Conservation (phyloP, 2,888 invertebrate genomes). For the Drosophila hamatofila region DNA sequence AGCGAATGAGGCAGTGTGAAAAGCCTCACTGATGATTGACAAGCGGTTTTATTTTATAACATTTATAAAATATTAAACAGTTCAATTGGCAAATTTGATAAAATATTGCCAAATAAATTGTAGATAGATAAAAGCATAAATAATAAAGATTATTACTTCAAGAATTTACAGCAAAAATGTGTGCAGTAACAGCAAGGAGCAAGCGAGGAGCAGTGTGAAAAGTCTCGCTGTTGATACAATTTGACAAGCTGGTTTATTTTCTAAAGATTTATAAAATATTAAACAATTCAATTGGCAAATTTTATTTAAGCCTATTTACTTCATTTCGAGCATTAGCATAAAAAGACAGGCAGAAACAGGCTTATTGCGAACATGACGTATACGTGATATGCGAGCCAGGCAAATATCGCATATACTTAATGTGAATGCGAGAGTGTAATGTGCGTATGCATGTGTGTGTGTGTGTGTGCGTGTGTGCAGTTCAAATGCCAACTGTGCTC, state of each 20-base stretch:
- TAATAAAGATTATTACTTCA: not conserved
- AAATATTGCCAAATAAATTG: constrained; percentile 12
- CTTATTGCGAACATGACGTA: not conserved
- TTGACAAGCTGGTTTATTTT: not conserved
- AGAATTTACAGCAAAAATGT: not conserved
- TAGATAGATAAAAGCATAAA: not conserved
- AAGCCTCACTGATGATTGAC: not conserved
- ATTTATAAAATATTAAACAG: constrained; percentile 1
- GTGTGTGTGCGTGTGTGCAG: not conserved
- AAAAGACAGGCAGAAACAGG: not conserved
- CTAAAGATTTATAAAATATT: not conserved
- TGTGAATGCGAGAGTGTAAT: not conserved
- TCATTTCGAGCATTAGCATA: constrained; percentile 42
- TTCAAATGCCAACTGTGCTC: constrained; percentile 48
- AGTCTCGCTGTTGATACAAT: not conserved
- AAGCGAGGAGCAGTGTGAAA: not conserved
- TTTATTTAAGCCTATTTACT: constrained; percentile 45
- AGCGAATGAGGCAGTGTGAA: not conserved
- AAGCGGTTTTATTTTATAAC: not conserved
- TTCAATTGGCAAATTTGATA: constrained; percentile 21
- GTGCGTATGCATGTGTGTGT: not conserved
- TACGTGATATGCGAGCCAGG: not conserved
- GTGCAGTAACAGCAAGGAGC: not conserved
- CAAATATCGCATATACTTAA: not conserved
- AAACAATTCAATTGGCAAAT: constrained; percentile 23